Conservation (phyloP, 2,797 vertebrate genomes). For the Alauda arvensis region DNA sequence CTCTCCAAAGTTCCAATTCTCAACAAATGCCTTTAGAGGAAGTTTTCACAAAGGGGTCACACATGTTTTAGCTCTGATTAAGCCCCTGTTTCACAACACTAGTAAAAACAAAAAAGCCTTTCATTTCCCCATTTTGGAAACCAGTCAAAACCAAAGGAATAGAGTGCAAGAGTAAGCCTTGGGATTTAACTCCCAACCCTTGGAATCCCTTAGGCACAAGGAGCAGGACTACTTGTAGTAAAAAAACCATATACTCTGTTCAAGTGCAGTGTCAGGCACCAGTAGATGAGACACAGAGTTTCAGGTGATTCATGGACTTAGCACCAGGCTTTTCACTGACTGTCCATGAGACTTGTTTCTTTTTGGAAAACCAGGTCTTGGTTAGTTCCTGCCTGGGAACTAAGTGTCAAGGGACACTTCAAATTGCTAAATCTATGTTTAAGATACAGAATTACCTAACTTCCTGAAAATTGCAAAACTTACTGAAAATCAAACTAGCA, state of each 20-base stretch:
- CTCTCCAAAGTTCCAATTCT: not conserved
- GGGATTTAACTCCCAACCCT: not conserved
- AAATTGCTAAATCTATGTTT: not conserved
- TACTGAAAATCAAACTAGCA: not conserved
- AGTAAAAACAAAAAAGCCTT: not conserved
- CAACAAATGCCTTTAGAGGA: not conserved
- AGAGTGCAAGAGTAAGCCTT: not conserved
- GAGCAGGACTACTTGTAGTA: not conserved
- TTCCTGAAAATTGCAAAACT: not conserved
- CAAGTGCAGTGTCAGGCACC: not conserved
- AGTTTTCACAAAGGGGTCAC: not conserved
- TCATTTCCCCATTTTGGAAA: not conserved
- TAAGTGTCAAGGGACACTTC: not conserved
- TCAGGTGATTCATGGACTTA: not conserved
- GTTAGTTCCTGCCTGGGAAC: no score
- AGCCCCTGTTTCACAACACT: not conserved
- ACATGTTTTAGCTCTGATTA: not conserved
- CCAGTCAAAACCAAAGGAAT: not conserved
- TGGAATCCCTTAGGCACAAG: not conserved
- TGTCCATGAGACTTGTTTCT: not conserved
- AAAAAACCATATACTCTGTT: not conserved
- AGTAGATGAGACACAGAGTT: not conserved
- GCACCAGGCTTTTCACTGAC: not conserved
- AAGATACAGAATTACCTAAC: not conserved
- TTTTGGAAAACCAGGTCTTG: no score